Evolutionary conservation across 37 sponge, comb jelly and placozoan genomes (phyloP), one percentile per base, ranked within the genome.

Genomic region (Corticium candelabrum): DNA sequence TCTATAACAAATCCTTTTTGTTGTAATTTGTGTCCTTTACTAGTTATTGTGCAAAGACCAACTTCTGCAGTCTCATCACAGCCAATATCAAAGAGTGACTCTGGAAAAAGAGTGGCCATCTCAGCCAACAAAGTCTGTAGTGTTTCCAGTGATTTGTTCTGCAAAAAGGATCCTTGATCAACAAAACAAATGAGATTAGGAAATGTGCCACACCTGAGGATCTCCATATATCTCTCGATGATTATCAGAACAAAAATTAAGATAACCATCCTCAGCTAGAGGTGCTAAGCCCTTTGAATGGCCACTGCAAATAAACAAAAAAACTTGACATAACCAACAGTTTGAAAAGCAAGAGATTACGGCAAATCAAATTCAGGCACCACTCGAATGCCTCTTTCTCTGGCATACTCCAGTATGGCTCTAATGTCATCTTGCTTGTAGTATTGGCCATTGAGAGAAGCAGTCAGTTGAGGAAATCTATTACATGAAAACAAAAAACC

Each of bases 291-390:
- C 82, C 37, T 81, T 73, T 27, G 75, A 40, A 37, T 81, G 82
- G 1, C 82, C 82, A 30, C 80, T 80, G 40, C 30, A 80, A 11
- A 1, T 35, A 29, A 1, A 37, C 31, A 1, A 35, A 3, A 70
- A 70, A 70, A 4, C 35, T 4, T 11, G 3, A 70, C 73, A 70
- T n/a, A n/a, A n/a, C n/a, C n/a, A n/a, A n/a, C n/a, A n/a, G n/a
- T n/a, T n/a, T n/a, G n/a, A n/a, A n/a, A n/a, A n/a, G n/a, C n/a
- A 40, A 5, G 11, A 1, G 40, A 74, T 75, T 68, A 81, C 82
- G 83, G 83, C 5, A 82, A 32, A 77, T 82, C 83, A 38, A 82
- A 68, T 15, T 82, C 83, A 37, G 83, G 83, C n/a, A 82, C 76
- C 38, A 82, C 40, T 1, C 83, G 37, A 15, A 82, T 82, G 0